These are phyloP conservation scores for Scalopus aquaticus DNA, from an alignment of 2,113 vertebrate genomes.

Conservation along the genomic window DNA sequence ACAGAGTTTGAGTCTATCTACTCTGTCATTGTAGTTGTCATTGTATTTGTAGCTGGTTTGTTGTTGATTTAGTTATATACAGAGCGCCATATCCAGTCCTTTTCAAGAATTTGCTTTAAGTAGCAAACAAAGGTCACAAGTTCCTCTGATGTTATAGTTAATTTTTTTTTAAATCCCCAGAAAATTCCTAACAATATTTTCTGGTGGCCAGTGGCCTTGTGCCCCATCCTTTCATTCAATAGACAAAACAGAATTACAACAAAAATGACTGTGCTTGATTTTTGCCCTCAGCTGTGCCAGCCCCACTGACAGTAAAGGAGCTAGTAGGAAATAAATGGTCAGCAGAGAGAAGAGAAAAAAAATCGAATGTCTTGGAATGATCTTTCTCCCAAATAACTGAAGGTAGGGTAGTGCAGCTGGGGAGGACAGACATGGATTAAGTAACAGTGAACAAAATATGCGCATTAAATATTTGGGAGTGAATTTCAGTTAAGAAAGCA, in stretches of 20 bases:
- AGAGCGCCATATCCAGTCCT: not conserved
- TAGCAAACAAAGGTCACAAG: not conserved
- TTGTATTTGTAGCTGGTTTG: too few relatives aligned
- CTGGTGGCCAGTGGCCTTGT: not conserved
- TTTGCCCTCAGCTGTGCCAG: not conserved
- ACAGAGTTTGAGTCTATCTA: not conserved
- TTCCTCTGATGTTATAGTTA: not conserved
- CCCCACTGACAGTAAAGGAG: not conserved
- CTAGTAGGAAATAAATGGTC: not conserved
- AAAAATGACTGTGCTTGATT: not conserved
- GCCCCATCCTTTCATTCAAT: not conserved
- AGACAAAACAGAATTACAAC: not conserved
- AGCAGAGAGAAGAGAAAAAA: not conserved
- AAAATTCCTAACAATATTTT: not conserved
- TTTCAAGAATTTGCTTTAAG: not conserved
- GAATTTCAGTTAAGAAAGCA: not conserved
- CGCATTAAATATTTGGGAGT: not conserved
- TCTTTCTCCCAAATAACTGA: not conserved
- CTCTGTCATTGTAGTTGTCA: too few relatives aligned
- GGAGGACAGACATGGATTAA: not conserved
- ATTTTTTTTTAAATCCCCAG: not conserved
- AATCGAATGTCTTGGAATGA: not conserved
- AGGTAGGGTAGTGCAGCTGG: not conserved
- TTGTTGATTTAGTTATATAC: not conserved
- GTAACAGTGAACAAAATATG: not conserved